Percentiles rank a stretch among this genome's conserved stretches.
phyloP scores from a whole-genome alignment of 2,797 vertebrate species.

The Oreochromis mossambicus region DNA sequence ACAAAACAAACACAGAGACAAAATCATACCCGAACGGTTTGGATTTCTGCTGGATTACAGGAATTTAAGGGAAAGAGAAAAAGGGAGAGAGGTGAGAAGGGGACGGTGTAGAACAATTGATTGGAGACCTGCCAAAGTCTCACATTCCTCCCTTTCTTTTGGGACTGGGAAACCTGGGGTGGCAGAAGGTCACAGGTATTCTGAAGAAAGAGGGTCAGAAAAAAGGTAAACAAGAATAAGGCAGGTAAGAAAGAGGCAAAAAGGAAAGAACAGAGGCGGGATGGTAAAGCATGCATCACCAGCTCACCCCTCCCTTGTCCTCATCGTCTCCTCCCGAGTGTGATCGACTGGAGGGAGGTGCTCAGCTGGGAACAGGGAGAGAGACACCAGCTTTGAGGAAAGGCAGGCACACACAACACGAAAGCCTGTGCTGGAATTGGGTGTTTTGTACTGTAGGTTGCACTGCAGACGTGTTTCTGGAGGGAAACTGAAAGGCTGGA shows the following conservation, averaged over 20 bases:
- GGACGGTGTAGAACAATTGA: slow-evolving; percentile 52
- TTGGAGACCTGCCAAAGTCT: slow-evolving; percentile 71
- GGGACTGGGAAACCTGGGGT: slow-evolving; percentile 23
- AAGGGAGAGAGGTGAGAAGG: slow-evolving; percentile 39
- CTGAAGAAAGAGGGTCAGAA: neutral
- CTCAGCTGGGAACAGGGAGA: slow-evolving; percentile 30
- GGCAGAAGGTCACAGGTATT: slow-evolving; percentile 22
- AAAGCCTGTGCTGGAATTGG: slow-evolving; percentile 33
- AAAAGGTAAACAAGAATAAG: neutral
- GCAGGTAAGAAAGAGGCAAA: slow-evolving; percentile 13
- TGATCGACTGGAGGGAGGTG: slow-evolving; percentile 55
- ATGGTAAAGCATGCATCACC: slow-evolving; percentile 7
- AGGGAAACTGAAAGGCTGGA: slow-evolving; percentile 42
- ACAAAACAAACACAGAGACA: neutral
- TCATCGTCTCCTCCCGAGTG: slow-evolving; percentile 51
- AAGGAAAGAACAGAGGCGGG: neutral
- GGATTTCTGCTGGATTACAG: neutral
- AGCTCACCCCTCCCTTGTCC: slow-evolving; percentile 46
- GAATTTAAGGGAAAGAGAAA: neutral
- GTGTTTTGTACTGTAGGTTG: slow-evolving; percentile 18
- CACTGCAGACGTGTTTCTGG: slow-evolving; percentile 44
- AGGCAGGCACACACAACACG: slow-evolving; percentile 20
- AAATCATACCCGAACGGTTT: neutral
- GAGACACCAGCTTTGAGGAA: slow-evolving; percentile 19
- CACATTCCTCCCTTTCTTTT: slow-evolving; percentile 75